phyloP scores from a whole-genome alignment of 2,888 invertebrate genomes.

The Drosophila tripunctata region DNA sequence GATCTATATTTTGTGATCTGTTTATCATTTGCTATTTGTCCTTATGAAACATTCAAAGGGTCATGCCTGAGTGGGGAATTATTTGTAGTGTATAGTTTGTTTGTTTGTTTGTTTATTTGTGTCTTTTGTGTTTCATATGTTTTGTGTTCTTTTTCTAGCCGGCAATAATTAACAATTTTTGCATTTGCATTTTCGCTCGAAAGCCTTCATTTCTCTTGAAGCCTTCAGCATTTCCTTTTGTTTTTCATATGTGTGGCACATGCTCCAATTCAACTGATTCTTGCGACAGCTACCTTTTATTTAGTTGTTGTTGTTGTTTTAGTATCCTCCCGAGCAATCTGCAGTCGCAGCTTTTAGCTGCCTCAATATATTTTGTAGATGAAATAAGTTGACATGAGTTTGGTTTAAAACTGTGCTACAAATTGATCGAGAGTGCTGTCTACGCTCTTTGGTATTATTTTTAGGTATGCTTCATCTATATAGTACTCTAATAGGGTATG shows the following conservation, averaged over 20 bases:
- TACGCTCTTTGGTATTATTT: too few species aligned
- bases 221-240: conserved; percentile 7
- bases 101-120: conserved; percentile 7
- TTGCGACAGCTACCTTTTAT: conserved; percentile 1
- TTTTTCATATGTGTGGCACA: conserved; percentile 55
- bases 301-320: neutral
- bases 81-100: conserved; percentile 24
- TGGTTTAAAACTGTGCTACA: conserved; percentile 28
- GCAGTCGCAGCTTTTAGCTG: conserved; percentile 50
- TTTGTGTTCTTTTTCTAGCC: conserved; percentile 16
- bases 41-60: conserved; percentile 65
- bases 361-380: conserved; percentile 41
- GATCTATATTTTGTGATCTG: conserved; percentile 30
- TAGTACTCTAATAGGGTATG: neutral
- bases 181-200: conserved; percentile 18
- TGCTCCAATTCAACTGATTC: conserved; percentile 40
- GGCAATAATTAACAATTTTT: conserved; percentile 29
- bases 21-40: conserved; percentile 57
- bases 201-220: neutral
- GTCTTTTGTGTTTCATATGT: conserved; percentile 19
- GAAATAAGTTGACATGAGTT: conserved; percentile 5
- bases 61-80: conserved; percentile 68
- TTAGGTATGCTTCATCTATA: neutral
- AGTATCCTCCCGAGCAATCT: conserved; percentile 21
- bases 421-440: conserved; percentile 15